These are phyloP conservation scores for Drosophila saltans DNA, from an alignment of 1,140 invertebrate genomes.

Conservation along the genomic window DNA sequence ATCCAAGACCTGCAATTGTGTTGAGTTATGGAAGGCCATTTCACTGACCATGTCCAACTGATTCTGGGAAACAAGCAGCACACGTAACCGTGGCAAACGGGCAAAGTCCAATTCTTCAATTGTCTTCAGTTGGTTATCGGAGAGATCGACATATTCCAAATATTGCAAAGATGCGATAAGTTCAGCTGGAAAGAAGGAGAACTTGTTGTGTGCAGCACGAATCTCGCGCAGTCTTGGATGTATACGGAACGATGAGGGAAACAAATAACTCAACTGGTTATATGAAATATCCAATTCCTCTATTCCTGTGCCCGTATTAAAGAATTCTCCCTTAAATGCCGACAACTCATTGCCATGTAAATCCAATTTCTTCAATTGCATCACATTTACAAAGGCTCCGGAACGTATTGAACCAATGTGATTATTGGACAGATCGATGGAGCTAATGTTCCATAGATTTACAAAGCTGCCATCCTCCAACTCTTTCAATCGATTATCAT, in stretches of 20 bases:
- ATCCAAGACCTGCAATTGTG: slow-evolving; percentile 92
- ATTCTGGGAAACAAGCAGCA: slow-evolving; percentile 89
- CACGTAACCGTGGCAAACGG: slow-evolving; percentile 88
- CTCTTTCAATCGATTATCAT: slow-evolving; percentile 88
- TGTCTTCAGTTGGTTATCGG: slow-evolving; percentile 89
- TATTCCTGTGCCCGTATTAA: slow-evolving; percentile 88
- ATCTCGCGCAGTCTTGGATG: slow-evolving; percentile 89
- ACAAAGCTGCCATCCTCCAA: slow-evolving; percentile 89
- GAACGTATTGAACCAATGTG: slow-evolving; percentile 90
- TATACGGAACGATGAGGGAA: slow-evolving; percentile 92
- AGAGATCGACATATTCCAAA: slow-evolving; percentile 90
- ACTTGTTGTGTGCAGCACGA: slow-evolving; percentile 89
- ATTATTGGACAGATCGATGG: slow-evolving; percentile 90
- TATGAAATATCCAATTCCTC: slow-evolving; percentile 89
- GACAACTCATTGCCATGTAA: slow-evolving; percentile 89
- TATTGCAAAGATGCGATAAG: slow-evolving; percentile 89
- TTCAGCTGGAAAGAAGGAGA: slow-evolving; percentile 92
- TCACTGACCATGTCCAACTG: slow-evolving; percentile 91
- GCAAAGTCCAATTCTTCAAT: slow-evolving; percentile 94
- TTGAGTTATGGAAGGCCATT: slow-evolving; percentile 95
- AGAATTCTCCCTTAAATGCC: slow-evolving; percentile 91
- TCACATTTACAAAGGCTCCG: slow-evolving; percentile 87
- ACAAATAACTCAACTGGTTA: slow-evolving; percentile 91
- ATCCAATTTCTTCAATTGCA: slow-evolving; percentile 88
- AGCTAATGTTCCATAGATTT: slow-evolving; percentile 88